A percentile compares a stretch with the other conserved stretches of the same genome.
These are phyloP conservation scores for Cyprinodon diabolis DNA, from an alignment of 2,797 vertebrate genomes.

Conservation along the genomic window DNA sequence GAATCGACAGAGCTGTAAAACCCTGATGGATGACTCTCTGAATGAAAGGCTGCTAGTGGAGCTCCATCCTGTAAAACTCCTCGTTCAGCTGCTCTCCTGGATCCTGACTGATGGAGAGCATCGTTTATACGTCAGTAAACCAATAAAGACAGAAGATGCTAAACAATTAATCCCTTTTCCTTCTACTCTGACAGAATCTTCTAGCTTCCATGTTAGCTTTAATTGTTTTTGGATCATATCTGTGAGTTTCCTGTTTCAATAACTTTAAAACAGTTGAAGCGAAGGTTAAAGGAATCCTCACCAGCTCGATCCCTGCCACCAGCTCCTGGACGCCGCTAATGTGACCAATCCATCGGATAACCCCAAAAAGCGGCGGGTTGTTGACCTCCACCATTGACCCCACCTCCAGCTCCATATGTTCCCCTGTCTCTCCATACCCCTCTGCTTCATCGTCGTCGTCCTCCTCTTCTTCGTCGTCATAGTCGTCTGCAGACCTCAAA, in stretches of 20 bases:
- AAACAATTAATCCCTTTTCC: not conserved
- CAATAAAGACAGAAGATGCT: not conserved
- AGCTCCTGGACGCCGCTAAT: slow-evolving; percentile 67
- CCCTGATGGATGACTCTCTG: no score
- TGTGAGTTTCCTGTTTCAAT: not conserved
- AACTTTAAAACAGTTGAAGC: not conserved
- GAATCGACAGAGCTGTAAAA: no score
- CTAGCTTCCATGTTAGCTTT: not conserved
- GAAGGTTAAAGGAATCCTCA: slow-evolving; percentile 33
- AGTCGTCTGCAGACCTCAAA: slow-evolving; percentile 4
- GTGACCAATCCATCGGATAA: slow-evolving; percentile 85
- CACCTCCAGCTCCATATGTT: slow-evolving; percentile 70
- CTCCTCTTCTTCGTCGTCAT: not conserved
- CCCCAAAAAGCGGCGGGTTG: slow-evolving; percentile 84
- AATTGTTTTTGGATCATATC: no score
- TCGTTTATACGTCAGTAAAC: no score
- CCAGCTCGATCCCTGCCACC: slow-evolving; percentile 86
- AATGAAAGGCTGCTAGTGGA: no score
- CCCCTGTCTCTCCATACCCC: slow-evolving; percentile 25
- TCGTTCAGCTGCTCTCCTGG: no score
- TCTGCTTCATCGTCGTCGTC: not conserved
- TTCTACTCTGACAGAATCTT: not conserved
- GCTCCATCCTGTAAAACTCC: no score
- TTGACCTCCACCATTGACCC: slow-evolving; percentile 88
- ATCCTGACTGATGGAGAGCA: not conserved